Conservation (phyloP, 2,797 vertebrate species). For the Nyctalus aviator region DNA sequence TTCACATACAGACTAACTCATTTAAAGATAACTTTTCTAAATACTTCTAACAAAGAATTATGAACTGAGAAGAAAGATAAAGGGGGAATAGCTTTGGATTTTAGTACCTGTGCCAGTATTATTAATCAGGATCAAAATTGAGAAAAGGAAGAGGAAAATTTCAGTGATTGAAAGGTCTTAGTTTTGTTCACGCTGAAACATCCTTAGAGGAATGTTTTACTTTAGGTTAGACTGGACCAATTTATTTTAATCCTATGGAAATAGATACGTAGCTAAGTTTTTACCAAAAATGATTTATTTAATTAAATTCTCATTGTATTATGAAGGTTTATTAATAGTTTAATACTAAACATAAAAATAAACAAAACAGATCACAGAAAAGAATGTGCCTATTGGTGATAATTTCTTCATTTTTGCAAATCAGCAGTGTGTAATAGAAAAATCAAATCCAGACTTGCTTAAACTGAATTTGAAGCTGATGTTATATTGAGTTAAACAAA, state of each 20-base stretch:
- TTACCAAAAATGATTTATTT: slow-evolving; percentile 1
- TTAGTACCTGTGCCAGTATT: background rate
- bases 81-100: slow-evolving; percentile 1
- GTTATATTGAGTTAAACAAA: slow-evolving; percentile 47
- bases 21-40: slow-evolving; percentile 30
- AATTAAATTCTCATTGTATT: slow-evolving; percentile 32
- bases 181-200: slow-evolving; percentile 13
- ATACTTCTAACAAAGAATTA: slow-evolving; percentile 43
- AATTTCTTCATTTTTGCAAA: slow-evolving; percentile 42
- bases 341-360: slow-evolving; percentile 41
- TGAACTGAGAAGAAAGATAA: slow-evolving; percentile 48
- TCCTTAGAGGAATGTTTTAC: slow-evolving; percentile 16
- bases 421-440: slow-evolving; percentile 54
- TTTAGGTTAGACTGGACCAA: background rate
- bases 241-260: slow-evolving; percentile 48
- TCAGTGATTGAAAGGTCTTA: background rate
- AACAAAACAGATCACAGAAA: slow-evolving; percentile 25
- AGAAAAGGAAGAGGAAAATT: background rate
- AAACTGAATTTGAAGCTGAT: slow-evolving; percentile 2
- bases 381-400: background rate
- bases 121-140: slow-evolving; percentile 16
- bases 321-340: slow-evolving; percentile 46
- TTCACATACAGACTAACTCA: slow-evolving; percentile 45
- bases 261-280: slow-evolving; percentile 33
- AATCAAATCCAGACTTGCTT: slow-evolving; percentile 41